These are phyloP conservation scores for Cantharis lateralis DNA, from an alignment of 2,888 invertebrate species.

Conservation along the genomic window DNA sequence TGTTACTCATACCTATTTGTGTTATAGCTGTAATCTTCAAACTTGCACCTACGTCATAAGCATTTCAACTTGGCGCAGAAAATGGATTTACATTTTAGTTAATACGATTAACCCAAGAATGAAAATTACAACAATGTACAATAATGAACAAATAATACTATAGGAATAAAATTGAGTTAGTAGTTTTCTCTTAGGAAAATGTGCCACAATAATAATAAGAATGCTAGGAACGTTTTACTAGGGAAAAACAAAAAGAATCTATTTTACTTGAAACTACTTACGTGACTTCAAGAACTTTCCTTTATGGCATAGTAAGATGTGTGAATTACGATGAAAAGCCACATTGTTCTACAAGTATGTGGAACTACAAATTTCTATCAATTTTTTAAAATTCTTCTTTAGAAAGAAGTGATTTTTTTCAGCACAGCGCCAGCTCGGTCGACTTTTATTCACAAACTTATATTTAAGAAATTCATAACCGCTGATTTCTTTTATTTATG, in stretches of 20 bases:
- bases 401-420: background rate
- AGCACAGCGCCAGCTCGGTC: too few relatives aligned
- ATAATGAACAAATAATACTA: too few relatives aligned
- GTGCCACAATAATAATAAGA: background rate
- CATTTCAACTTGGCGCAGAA: too few relatives aligned
- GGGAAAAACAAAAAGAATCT: constrained; percentile 4
- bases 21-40: too few relatives aligned
- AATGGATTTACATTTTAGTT: too few relatives aligned
- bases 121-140: too few relatives aligned
- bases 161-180: background rate
- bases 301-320: constrained; percentile 9
- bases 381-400: background rate
- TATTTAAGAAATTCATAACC: background rate
- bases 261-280: constrained; percentile 13
- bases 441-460: background rate
- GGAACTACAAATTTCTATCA: background rate
- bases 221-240: constrained; percentile 8
- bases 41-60: too few relatives aligned
- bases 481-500: background rate
- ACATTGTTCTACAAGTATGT: constrained; percentile 4
- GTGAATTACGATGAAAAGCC: constrained; percentile 10
- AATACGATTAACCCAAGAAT: too few relatives aligned
- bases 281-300: constrained; percentile 10
- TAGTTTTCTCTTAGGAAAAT: background rate
- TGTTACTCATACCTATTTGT: background rate